Conservation (phyloP, 2,113 vertebrate genomes). For the Oceanites oceanicus region DNA sequence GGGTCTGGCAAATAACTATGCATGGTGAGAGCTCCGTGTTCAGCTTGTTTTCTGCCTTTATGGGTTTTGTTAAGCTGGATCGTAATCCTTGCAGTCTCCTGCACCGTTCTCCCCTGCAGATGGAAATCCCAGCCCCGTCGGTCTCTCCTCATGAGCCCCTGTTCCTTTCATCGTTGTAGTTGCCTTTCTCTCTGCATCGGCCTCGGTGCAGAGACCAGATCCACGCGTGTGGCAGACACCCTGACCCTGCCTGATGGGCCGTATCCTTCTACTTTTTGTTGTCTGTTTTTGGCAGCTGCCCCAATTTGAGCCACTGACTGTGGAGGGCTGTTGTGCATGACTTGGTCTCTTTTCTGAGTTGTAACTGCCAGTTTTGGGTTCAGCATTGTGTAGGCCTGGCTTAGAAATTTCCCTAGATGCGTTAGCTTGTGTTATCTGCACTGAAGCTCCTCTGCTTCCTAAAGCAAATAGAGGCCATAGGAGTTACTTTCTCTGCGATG, state of each 20-base stretch:
- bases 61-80: neutral
- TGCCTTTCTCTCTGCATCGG: neutral
- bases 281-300: neutral
- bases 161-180: neutral
- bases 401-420: neutral
- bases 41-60: neutral
- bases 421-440: neutral
- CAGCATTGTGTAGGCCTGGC: neutral
- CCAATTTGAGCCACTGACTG: neutral
- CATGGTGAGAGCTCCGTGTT: neutral
- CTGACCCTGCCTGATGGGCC: too few species aligned
- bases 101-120: neutral
- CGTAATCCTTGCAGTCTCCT: neutral
- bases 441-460: neutral
- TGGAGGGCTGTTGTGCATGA: neutral
- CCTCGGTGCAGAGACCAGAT: neutral
- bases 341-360: neutral
- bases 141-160: neutral
- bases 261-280: neutral
- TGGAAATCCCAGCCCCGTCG: neutral
- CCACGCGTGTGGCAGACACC: fast-evolving
- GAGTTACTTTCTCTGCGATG: neutral
- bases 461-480: neutral
- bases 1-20: neutral
- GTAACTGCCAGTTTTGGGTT: neutral